Base-by-base conservation (phyloP, 1,140 invertebrate species). In the Tachypleus tridentatus region DNA sequence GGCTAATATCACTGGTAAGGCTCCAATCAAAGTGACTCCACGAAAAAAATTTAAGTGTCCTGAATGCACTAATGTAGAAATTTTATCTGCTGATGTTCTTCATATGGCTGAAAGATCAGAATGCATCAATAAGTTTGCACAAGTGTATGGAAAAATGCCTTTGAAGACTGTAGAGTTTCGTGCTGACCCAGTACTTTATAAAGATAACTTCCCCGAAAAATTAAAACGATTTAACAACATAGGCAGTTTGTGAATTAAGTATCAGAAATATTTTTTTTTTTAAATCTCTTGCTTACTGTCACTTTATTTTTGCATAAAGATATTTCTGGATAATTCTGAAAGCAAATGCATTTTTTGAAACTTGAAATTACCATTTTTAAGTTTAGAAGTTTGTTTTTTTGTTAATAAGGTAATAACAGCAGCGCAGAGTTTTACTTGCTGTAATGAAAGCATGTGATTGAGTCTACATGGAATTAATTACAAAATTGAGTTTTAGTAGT, bases 1-100 rank as follows among this genome's bases (percentile, higher is more conserved):
- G 8, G 86, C 91, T 3, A 93, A 94, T 75, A 77, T 88, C n/a
- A 94, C 91, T 3, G 86, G 88, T 67, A 95, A 96, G 80, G 85
- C 92, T 29, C 93, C 93, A 1, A 93, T 97, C 58, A 97, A 97
- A 81, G 90, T 97, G n/a, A 88, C 92, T 3, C 93, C 93, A 0
- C 82, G 93, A n/a, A 97, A 97, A 74, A 98, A 98, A 75, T 98
- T 98, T 78, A 94, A 95, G 77, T 97, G 94, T 76, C 93, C 93
- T 0, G 89, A 96, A 75, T 97, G 93, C 78, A 87, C 84, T 3
- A 94, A 93, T 74, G 93, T 86, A 0, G 92, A 95, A 79, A 95
- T 94, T 89, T 74, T 98, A 4, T 97, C 93, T 0, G 89, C 91
- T 0, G 93, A 96, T 79, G 80, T 90, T 48, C 84, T 86, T 49